Conservation (phyloP, 2,113 vertebrate genomes). For the Prinia subflava region DNA sequence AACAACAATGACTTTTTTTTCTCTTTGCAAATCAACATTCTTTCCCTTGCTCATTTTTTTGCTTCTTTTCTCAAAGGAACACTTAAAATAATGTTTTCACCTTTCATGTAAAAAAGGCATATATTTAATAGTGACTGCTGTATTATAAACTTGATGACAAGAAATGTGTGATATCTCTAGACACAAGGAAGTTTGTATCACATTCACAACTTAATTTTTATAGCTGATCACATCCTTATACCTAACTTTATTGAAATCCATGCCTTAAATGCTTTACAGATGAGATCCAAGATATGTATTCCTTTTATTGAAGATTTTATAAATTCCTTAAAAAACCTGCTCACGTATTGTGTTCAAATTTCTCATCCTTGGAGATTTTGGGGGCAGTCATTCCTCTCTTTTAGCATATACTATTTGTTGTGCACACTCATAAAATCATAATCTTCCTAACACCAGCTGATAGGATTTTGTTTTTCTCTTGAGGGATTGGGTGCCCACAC, state of each 20-base stretch:
- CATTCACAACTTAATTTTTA: neutral
- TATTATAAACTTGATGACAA: neutral
- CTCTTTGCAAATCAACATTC: neutral
- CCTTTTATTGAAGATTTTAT: neutral
- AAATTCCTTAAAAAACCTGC: neutral
- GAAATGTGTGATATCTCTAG: accelerated
- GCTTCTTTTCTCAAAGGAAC: neutral
- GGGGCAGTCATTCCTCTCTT: neutral
- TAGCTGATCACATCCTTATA: neutral
- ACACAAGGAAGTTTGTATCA: neutral
- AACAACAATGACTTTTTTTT: neutral
- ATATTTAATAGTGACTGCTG: neutral
- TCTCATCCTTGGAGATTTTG: neutral
- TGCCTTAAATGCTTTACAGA: neutral
- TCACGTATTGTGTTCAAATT: neutral
- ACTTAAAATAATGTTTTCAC: neutral
- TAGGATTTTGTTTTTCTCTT: neutral
- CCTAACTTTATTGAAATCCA: neutral
- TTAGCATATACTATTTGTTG: neutral
- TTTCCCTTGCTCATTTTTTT: neutral
- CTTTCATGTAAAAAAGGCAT: neutral
- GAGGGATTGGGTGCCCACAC: neutral
- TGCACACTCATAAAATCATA: neutral
- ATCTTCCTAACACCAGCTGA: neutral
- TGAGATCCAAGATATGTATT: neutral